A percentile compares a stretch with the other conserved stretches of the same genome.
Evolutionary conservation across 2,797 vertebrate genomes (phyloP).

Genomic region (Hapalemur alaotrensis): DNA sequence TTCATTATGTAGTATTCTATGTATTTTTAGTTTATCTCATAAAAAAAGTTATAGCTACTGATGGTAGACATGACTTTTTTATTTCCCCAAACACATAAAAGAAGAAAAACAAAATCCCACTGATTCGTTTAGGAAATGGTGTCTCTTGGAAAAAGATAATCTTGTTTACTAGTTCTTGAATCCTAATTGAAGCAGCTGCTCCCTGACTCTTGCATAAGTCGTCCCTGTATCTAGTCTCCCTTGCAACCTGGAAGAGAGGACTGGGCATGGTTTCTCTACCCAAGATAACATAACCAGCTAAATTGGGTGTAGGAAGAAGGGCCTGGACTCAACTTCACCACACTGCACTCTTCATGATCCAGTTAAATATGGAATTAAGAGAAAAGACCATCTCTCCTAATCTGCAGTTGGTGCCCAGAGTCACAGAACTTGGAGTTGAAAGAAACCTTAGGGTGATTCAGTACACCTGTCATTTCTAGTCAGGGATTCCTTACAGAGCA

Average conservation of each 20-base stretch:
- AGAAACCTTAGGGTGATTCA: not conserved
- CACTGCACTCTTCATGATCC: not conserved
- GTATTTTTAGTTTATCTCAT: constrained; percentile 67
- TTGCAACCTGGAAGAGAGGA: not conserved
- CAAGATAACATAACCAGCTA: not conserved
- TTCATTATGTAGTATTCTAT: constrained; percentile 67
- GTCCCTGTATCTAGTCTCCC: not conserved
- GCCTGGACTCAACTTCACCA: not conserved
- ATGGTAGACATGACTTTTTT: constrained; percentile 52
- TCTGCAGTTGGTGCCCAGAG: not conserved
- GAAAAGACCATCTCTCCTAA: not conserved
- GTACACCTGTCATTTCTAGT: not conserved
- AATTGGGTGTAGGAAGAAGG: not conserved
- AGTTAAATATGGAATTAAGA: not conserved
- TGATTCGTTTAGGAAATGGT: constrained; percentile 37
- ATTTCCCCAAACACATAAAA: constrained; percentile 45
- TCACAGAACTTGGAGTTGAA: not conserved
- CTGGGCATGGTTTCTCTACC: not conserved
- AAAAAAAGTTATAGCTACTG: constrained; percentile 55
- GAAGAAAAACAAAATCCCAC: constrained; percentile 40
- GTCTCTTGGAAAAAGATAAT: constrained; percentile 7
- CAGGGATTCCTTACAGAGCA: not conserved
- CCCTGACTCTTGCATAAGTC: not conserved
- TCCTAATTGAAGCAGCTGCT: not conserved
- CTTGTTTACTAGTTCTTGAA: not conserved